These are phyloP conservation scores for Melanchra persicariae DNA, from an alignment of 2,888 invertebrate species.

Conservation along the genomic window DNA sequence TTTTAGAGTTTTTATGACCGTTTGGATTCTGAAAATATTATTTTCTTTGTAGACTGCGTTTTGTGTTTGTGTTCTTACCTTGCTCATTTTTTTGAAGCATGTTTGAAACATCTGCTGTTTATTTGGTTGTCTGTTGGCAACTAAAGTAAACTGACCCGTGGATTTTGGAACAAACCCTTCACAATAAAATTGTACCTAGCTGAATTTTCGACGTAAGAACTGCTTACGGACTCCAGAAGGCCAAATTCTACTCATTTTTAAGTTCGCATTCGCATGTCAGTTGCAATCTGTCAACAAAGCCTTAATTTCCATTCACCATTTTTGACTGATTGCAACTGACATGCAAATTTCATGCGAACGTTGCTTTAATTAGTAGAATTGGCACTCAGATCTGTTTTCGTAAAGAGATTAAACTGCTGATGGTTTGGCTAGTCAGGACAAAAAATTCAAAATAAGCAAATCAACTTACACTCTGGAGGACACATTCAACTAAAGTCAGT, in stretches of 20 bases:
- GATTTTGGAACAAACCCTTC: background rate
- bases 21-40: constrained; percentile 33
- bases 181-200: background rate
- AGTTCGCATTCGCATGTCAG: no score
- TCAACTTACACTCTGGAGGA: background rate
- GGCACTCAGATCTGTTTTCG: no score
- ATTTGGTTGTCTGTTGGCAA: background rate
- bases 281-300: no score
- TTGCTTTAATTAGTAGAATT: no score
- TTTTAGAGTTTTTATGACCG: constrained; percentile 46
- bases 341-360: no score
- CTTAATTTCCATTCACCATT: no score
- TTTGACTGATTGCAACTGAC: no score
- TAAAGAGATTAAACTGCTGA: no score
- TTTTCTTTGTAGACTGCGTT: constrained; percentile 25
- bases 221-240: no score
- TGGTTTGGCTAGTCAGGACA: no score
- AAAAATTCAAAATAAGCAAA: no score
- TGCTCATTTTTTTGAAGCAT: background rate
- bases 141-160: background rate
- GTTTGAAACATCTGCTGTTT: background rate
- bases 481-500: constrained; percentile 1
- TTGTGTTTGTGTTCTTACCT: constrained; percentile 2
- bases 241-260: no score
- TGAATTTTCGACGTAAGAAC: background rate